Evolutionary conservation across 2,888 invertebrate genomes (phyloP), one percentile per base, ranked within the genome.

Genomic region (Zygaena filipendulae): DNA sequence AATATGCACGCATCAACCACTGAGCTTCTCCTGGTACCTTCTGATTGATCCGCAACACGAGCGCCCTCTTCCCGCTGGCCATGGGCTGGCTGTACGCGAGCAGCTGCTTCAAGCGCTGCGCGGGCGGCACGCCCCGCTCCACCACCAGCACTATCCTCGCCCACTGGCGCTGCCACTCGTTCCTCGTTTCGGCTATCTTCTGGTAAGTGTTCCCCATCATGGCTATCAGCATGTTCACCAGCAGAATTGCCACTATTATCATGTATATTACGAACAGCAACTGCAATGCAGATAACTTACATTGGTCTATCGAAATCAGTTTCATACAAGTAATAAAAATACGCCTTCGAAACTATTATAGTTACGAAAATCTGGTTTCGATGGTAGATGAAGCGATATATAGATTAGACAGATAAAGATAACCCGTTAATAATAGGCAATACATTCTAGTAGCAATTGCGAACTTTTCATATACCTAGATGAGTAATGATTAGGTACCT

Each of bases 181-280:
- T 97, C 43, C 94, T 85, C 0, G 97, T 96, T 70, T 97, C 95
- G 1, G 95, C 95, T 45, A 98, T 97, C 75, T 96, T 94, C 64
- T 96, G 95, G 61, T 98, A 99, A 3, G 98, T 98, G 67, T 97
- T 97, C 0, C 97, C 98, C 98, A 98, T 98, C 97, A 98, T 98
- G 39, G 97, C 97, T 53, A 98, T 98, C 68, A 98, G 82, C 95
- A 98, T 95, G 82, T 98, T 98, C 27, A 98, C 94, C 32, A 98
- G 81, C 16, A 98, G 79, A 34, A 98, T 90, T 0, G 95, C 95
- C 11, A 97, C 98, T 59, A 97, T 91, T 31, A 91, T 92, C 95
- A 98, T 98, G 72, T 95, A 99, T 18, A 97, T 82, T n/a, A 97
- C 91, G 71, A 98, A 98, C 8, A 97, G 81, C 9, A 91, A 77